A percentile compares a stretch with the other conserved stretches of the same genome.
phyloP scores from a whole-genome alignment of 2,797 vertebrate genomes.

The Atherinosoma microstoma region DNA sequence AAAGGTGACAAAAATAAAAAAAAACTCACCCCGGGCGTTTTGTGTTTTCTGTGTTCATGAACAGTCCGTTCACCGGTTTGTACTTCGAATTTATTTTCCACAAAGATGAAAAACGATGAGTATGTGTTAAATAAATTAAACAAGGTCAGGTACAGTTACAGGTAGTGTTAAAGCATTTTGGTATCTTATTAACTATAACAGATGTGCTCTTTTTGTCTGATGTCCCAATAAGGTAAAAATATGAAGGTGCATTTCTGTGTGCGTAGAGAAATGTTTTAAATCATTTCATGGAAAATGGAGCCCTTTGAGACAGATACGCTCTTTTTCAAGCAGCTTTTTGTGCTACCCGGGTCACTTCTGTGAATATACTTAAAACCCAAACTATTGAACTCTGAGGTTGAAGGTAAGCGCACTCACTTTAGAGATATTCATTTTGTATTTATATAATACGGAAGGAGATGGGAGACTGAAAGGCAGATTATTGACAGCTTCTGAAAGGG shows the following conservation, averaged over 20 bases:
- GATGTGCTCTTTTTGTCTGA: constrained; percentile 10
- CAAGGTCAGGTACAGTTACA: constrained; percentile 58
- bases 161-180: constrained; percentile 42
- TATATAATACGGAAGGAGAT: too few species aligned
- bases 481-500: too few species aligned
- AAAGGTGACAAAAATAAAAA: constrained; percentile 24
- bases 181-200: constrained; percentile 10
- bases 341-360: background rate
- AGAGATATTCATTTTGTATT: too few species aligned
- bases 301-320: background rate
- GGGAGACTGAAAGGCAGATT: too few species aligned
- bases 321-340: background rate
- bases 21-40: constrained; percentile 4
- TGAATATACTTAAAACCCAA: too few species aligned
- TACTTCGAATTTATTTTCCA: constrained; percentile 43
- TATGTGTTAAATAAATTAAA: constrained; percentile 55
- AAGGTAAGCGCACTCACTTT: too few species aligned
- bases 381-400: too few species aligned
- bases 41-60: constrained; percentile 19
- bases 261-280: background rate
- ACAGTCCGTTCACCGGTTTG: constrained; percentile 39
- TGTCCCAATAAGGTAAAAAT: constrained; percentile 1
- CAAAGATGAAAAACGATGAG: constrained; percentile 35
- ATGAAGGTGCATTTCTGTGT: background rate
- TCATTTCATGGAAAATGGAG: background rate